Evolutionary conservation across 2,113 vertebrate genomes (phyloP), one percentile per base, ranked within the genome.

Genomic region (Sorex fumeus): DNA sequence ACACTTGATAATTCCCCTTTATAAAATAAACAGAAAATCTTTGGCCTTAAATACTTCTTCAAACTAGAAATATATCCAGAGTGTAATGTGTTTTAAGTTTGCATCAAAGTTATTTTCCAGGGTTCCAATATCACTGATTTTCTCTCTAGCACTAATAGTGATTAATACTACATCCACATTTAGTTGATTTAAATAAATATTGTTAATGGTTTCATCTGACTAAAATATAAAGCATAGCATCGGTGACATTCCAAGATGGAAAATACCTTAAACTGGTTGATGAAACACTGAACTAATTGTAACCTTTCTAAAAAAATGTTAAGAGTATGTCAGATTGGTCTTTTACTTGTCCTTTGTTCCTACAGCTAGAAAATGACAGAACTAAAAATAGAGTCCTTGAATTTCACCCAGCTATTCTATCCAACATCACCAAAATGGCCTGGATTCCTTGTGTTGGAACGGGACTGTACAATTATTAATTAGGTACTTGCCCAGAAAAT

Each of bases 401-500:
- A 53, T 93, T 43, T 93, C 60, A 76, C 79, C 75, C 94, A 95
- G 90, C 84, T 72, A 11, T 71, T 93, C 93, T 91, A 95, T 95
- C 80, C 90, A n/a, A 76, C 71, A 95, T 90, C 90, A 93, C 79
- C 66, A 96, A 95, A 90, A 90, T 90, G 92, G 79, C 92, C 94
- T 93, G 85, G 60, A 94, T 95, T 95, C 64, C 67, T 86, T 19
- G 0, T 23, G 1, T 75, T 80, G 53, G 50, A 84, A 94, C 18
- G 30, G 50, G 93, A 76, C 47, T 80, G 25, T 88, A 92, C 79
- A 94, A 82, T 94, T 92, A 95, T 95, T 95, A 95, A 95, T 94
- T 95, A 96, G 79, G 23, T 79, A 28, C 85, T 96, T 71, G 50
- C 79, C 92, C 84, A 93, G 85, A 93, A 95, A 96, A 96, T 57